Conservation (phyloP, 2,797 vertebrate species). For the Arctocebus calabarensis region DNA sequence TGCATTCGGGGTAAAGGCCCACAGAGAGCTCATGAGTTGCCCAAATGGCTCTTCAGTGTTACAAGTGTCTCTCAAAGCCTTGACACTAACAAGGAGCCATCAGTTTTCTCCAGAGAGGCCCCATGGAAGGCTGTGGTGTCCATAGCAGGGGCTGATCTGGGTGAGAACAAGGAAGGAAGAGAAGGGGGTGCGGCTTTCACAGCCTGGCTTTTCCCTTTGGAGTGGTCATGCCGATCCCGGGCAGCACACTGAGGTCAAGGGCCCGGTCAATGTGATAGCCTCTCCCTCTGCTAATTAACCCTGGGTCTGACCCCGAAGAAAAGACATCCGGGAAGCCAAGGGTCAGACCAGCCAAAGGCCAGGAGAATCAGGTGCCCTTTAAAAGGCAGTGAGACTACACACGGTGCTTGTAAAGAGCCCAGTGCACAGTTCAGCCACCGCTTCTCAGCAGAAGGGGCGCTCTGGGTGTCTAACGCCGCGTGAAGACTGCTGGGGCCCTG, state of each 20-base stretch:
- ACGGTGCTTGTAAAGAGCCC: not conserved
- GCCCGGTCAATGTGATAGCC: not conserved
- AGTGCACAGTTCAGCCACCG: not conserved
- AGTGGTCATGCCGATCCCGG: not conserved
- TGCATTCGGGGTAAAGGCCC: not conserved
- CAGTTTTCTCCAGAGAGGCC: not conserved
- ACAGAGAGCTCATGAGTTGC: not conserved
- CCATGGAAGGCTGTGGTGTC: not conserved
- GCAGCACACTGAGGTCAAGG: not conserved
- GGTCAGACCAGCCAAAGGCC: not conserved
- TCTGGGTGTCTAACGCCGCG: not conserved
- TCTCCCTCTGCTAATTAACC: constrained; percentile 45
- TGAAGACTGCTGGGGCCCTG: not conserved
- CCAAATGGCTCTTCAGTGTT: not conserved
- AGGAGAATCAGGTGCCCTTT: constrained; percentile 15
- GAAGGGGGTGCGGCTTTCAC: not conserved
- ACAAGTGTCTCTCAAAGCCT: not conserved
- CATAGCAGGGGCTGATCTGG: no score
- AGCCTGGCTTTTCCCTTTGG: not conserved
- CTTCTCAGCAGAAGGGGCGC: not conserved
- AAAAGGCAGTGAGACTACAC: not conserved
- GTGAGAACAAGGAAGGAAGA: not conserved
- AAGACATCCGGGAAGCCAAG: not conserved
- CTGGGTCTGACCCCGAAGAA: not conserved
- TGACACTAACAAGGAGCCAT: not conserved